Evolutionary conservation across 2,888 invertebrate species (phyloP), one percentile per base, ranked within the genome.

Genomic region (Microplitis manilae): DNA sequence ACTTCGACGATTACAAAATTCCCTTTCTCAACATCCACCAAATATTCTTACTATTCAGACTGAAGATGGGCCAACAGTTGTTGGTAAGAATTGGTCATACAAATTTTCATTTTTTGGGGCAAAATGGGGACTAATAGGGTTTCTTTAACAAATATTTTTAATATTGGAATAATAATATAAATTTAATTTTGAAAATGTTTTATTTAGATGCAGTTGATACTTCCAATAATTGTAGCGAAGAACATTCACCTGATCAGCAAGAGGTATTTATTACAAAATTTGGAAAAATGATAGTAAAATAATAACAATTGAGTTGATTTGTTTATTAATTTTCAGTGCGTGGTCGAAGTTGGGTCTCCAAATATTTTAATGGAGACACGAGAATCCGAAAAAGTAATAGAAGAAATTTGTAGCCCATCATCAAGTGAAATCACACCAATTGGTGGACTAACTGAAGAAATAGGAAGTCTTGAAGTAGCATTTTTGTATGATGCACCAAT

Each of bases 401-500:
- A 87, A 30, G 87, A 88, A 75, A 83, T 86, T 77, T 82, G 80
- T 15, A 80, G 85, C 4, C 8, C 92, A 91, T 50, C 90, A 90
- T 79, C 87, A 87, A 92, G 89, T 87, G 92, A 88, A 78, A 83
- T 82, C 67, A 82, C 85, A 74, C 83, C 87, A 70, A 80, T 87
- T 80, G 82, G 84, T 50, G 84, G 83, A 79, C 78, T 84, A 72
- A 82, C 84, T 64, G 89, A 90, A 60, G 90, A 90, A 78, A 81
- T 88, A 73, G 90, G 97, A 6, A 94, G 94, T 80, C 92, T 98
- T 80, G 97, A 98, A 90, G 93, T 97, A 79, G 96, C 97, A 6
- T 93, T 98, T 86, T 91, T 96, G 50, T 98, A 97, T 89, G 97
- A 97, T 88, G 96, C 96, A 13, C 96, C 96, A 6, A 96, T 96